Percentiles rank a stretch among this genome's conserved stretches.
Conservation (phyloP, 1,140 invertebrate genomes). For the Philopotamus ludificatus region DNA sequence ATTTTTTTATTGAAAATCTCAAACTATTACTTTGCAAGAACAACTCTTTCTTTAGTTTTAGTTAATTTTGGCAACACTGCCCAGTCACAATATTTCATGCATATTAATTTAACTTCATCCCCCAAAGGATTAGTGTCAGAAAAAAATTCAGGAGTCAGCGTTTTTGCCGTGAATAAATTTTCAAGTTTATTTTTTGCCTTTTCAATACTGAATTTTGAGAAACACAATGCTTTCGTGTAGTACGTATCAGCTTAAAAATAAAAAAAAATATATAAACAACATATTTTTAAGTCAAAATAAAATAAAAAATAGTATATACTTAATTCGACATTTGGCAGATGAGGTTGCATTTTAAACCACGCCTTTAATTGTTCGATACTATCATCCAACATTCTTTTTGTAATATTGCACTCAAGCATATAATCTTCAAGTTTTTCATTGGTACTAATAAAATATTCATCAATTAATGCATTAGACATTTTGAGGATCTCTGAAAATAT, state of each 20-base stretch:
- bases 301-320: neutral
- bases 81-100: neutral
- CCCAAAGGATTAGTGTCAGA: neutral
- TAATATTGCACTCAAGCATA: too few relatives aligned
- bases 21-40: neutral
- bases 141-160: constrained; percentile 5
- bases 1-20: too few relatives aligned
- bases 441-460: too few relatives aligned
- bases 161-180: constrained; percentile 12
- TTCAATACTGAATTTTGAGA: constrained; percentile 5
- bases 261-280: neutral
- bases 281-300: neutral
- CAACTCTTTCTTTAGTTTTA: constrained; percentile 2
- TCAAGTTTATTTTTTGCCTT: constrained; percentile 13
- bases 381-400: neutral
- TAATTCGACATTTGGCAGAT: constrained; percentile 3
- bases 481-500: too few relatives aligned
- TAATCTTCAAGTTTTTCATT: too few relatives aligned
- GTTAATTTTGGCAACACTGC: neutral
- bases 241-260: neutral
- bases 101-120: neutral
- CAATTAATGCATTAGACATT: too few relatives aligned
- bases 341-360: constrained; percentile 4
- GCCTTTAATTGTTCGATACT: neutral
- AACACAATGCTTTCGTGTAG: too few relatives aligned